Conservation (phyloP, 2,888 invertebrate species). For the Disparrhopalites patrizii region DNA sequence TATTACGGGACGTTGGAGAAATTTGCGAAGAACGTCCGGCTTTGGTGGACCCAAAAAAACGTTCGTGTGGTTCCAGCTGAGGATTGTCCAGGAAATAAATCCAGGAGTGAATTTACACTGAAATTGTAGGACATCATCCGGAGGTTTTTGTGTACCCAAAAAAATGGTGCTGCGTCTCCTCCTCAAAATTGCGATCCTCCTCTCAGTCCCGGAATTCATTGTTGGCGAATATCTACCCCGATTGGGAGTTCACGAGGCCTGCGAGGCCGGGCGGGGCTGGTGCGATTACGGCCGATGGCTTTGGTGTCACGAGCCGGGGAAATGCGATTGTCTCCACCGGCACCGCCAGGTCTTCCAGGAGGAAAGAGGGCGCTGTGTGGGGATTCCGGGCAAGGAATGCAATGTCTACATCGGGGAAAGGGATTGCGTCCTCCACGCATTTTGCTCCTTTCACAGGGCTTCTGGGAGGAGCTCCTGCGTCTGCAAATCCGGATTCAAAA, state of each 20-base stretch:
- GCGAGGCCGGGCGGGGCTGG: slow-evolving; percentile 20
- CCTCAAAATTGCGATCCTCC: neutral
- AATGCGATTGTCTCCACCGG: slow-evolving; percentile 26
- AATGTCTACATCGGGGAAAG: slow-evolving; percentile 30
- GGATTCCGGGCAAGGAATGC: slow-evolving; percentile 23
- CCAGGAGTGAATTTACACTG: too few relatives aligned
- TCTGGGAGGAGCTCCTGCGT: slow-evolving; percentile 7
- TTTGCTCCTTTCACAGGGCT: slow-evolving; percentile 15
- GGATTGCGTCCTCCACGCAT: slow-evolving; percentile 20
- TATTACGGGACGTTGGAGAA: too few relatives aligned
- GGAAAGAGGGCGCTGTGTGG: slow-evolving; percentile 19
- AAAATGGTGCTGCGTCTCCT: neutral
- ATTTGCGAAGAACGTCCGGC: too few relatives aligned
- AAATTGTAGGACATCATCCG: too few relatives aligned
- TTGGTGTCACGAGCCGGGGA: slow-evolving; percentile 21
- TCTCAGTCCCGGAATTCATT: neutral
- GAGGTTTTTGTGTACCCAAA: too few relatives aligned
- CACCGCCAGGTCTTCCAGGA: slow-evolving; percentile 16
- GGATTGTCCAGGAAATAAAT: too few relatives aligned
- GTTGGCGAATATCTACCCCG: neutral
- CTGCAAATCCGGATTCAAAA: slow-evolving; percentile 17
- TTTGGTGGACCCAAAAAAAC: too few relatives aligned
- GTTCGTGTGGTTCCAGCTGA: too few relatives aligned
- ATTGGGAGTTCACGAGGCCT: neutral
- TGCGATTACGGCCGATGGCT: slow-evolving; percentile 30